These are phyloP conservation scores for Argyra leucocephala DNA, from an alignment of 2,888 invertebrate genomes.

Conservation along the genomic window DNA sequence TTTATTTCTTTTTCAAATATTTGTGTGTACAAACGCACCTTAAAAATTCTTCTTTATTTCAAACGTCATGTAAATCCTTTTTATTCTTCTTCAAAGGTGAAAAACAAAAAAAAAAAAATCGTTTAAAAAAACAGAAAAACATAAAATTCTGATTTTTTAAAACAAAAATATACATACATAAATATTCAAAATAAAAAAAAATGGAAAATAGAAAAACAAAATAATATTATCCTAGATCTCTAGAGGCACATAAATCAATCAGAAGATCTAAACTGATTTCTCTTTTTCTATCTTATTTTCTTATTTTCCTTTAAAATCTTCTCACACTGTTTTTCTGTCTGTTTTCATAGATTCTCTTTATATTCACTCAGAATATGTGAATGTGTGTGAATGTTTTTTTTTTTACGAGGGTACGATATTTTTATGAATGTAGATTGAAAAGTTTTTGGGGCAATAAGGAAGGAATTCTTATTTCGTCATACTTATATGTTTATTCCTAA, in stretches of 20 bases:
- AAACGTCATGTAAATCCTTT: background rate
- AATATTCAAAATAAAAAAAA: background rate
- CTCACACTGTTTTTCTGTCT: no score
- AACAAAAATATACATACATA: background rate
- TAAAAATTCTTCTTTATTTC: background rate
- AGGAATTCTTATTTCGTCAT: no score
- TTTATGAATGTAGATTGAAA: no score
- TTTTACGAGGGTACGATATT: no score
- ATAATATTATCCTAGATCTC: background rate
- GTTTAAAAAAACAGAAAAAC: background rate
- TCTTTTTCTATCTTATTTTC: background rate
- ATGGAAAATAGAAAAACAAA: background rate
- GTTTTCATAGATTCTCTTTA: no score
- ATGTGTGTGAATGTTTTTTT: no score
- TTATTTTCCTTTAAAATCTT: no score
- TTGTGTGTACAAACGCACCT: background rate
- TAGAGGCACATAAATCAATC: background rate
- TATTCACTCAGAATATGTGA: no score
- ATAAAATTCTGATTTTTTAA: background rate
- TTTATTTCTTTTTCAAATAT: background rate
- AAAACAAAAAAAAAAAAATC: background rate
- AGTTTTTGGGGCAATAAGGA: no score
- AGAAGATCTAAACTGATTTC: conserved; percentile 3
- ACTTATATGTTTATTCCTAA: no score
- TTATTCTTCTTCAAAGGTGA: background rate